Evolutionary conservation across 2,888 invertebrate genomes (phyloP).

Genomic region (Agrenia bidenticulata): DNA sequence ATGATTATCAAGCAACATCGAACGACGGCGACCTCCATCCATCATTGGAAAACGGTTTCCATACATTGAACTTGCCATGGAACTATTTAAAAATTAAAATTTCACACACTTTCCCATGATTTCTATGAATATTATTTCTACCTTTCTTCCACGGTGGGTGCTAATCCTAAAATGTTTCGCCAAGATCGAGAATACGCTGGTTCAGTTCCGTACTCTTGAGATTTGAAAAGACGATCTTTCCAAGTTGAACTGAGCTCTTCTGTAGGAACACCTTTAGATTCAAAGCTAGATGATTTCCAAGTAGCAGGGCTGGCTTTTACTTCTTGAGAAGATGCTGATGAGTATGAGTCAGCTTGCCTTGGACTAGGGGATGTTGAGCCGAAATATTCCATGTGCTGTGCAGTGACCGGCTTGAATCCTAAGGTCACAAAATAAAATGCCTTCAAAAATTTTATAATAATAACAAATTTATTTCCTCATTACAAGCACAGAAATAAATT

Average conservation of each 20-base stretch:
- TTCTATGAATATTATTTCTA: neutral
- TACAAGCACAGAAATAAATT: too few relatives aligned
- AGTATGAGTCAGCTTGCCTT: neutral
- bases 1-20: constrained; percentile 16
- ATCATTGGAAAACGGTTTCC: neutral
- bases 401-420: constrained; percentile 48
- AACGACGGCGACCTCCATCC: constrained; percentile 9
- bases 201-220: constrained; percentile 15
- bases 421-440: neutral
- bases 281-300: too few relatives aligned
- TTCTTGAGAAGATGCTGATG: too few relatives aligned
- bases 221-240: constrained; percentile 3
- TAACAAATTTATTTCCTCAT: too few relatives aligned
- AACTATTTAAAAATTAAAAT: constrained; percentile 15
- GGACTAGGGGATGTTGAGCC: constrained; percentile 1
- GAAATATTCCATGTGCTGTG: constrained; percentile 26
- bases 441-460: neutral
- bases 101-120: neutral
- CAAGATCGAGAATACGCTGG: constrained; percentile 6
- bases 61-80: neutral
- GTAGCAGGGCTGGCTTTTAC: too few relatives aligned
- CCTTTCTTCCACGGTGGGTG: constrained; percentile 5
- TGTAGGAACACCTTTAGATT: constrained; percentile 15
- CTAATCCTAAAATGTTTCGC: constrained; percentile 17
- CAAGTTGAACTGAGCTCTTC: constrained; percentile 14